A percentile compares a stretch with the other conserved stretches of the same genome.
phyloP scores from a whole-genome alignment of 2,888 invertebrate genomes.

The Lasius platythorax region DNA sequence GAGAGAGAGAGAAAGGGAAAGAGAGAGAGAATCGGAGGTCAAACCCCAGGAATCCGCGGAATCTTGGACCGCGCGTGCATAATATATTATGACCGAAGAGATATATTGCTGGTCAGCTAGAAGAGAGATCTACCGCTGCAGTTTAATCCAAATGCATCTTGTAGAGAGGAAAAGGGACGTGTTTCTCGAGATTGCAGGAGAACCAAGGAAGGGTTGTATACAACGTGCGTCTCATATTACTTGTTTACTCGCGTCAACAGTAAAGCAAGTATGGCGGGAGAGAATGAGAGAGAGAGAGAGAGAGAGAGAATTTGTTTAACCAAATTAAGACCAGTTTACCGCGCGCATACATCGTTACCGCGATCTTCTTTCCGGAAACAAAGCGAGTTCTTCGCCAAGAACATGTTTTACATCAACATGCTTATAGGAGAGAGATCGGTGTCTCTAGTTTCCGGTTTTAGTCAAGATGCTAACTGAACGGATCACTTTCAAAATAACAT shows the following conservation, averaged over 20 bases:
- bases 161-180: background rate
- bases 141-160: constrained; percentile 35
- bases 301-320: constrained; percentile 27
- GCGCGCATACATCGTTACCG: constrained; percentile 9
- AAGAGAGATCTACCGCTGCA: constrained; percentile 10
- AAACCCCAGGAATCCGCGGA: constrained; percentile 34
- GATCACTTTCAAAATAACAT: background rate
- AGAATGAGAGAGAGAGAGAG: background rate
- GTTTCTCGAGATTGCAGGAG: background rate
- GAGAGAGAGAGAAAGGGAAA: too few species aligned
- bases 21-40: background rate
- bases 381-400: background rate
- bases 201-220: background rate
- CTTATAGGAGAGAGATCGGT: background rate
- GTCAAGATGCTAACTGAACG: background rate
- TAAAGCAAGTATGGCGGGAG: background rate
- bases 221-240: constrained; percentile 25
- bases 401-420: background rate
- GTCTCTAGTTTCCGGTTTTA: background rate
- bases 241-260: constrained; percentile 38
- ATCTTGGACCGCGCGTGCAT: constrained; percentile 48
- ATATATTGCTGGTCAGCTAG: constrained; percentile 33
- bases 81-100: constrained; percentile 43
- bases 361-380: background rate
- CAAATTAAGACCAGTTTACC: constrained; percentile 33